These are phyloP conservation scores for Hyposoter didymator DNA, from an alignment of 2,888 invertebrate species.

Conservation along the genomic window DNA sequence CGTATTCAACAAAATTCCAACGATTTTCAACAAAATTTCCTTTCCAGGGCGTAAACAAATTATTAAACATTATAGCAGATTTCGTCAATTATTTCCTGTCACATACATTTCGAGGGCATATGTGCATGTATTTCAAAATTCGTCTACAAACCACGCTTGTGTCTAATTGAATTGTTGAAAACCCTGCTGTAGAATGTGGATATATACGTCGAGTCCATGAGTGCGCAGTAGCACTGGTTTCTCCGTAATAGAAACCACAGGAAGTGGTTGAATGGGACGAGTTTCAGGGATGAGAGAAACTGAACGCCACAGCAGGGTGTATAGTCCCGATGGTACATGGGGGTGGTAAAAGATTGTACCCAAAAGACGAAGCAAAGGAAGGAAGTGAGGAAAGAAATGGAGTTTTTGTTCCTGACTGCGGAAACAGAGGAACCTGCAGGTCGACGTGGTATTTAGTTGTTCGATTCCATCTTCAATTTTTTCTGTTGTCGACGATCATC, in stretches of 20 bases:
- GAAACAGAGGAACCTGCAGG: background rate
- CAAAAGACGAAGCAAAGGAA: conserved; percentile 71
- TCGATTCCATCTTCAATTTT: conserved; percentile 44
- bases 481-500: no score
- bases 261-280: conserved; percentile 51
- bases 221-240: background rate
- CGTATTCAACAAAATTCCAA: no score
- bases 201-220: background rate
- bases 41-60: background rate
- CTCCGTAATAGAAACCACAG: background rate
- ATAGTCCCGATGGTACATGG: conserved; percentile 66
- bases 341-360: conserved; percentile 81
- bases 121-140: background rate
- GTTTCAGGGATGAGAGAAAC: conserved; percentile 47
- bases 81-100: background rate
- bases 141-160: background rate
- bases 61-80: background rate
- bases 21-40: no score
- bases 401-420: background rate
- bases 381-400: background rate
- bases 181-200: background rate
- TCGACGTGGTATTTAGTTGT: conserved; percentile 40
- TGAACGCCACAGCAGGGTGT: conserved; percentile 69
- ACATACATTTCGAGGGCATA: background rate
- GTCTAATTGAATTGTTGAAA: background rate